Evolutionary conservation across 2,797 vertebrate species (phyloP), one percentile per base, ranked within the genome.

Genomic region (Lophotriccus pileatus): DNA sequence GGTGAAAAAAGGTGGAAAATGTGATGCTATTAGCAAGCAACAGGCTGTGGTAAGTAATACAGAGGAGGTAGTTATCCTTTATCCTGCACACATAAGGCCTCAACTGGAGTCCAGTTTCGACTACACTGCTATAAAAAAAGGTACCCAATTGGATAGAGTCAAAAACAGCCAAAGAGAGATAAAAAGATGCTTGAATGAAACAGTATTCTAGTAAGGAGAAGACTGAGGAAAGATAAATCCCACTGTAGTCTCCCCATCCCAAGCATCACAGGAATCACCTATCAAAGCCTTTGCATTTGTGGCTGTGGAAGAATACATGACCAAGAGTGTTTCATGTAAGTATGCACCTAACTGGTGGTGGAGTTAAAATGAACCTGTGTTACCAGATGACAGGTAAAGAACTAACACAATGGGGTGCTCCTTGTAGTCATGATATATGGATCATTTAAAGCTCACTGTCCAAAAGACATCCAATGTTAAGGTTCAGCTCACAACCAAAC

Each of bases 1-100:
- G 64, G 76, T 91, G 76, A 93, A 96, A 93, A 93, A 90, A 85
- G 64, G 76, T 91, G 76, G 91, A 96, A 93, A 93, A 90, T 81
- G 8, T 63, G 37, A 90, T 90, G 46, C 9, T 73, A 47, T 81
- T 94, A 91, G 75, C 43, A 83, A 91, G 66, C 41, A 91, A 58
- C 69, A 91, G 46, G 76, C 70, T 83, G 56, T 63, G 49, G 53
- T 27, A 66, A 83, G 53, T 80, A 75, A 78, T 30, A 84, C 62
- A 84, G 62, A 77, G 19, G 15, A 93, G 34, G 43, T 44, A 89
- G 56, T 92, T 94, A 68, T 60, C 94, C 56, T 92, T 92, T 68
- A 68, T 81, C 30, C 58, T 93, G 28, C 39, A 68, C 30, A 28
- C 16, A 41, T 37, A 70, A 78, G 46, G n/a, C 53, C 43, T 81